Evolutionary conservation across 2,888 invertebrate species (phyloP).

Genomic region (Meta bourneti): DNA sequence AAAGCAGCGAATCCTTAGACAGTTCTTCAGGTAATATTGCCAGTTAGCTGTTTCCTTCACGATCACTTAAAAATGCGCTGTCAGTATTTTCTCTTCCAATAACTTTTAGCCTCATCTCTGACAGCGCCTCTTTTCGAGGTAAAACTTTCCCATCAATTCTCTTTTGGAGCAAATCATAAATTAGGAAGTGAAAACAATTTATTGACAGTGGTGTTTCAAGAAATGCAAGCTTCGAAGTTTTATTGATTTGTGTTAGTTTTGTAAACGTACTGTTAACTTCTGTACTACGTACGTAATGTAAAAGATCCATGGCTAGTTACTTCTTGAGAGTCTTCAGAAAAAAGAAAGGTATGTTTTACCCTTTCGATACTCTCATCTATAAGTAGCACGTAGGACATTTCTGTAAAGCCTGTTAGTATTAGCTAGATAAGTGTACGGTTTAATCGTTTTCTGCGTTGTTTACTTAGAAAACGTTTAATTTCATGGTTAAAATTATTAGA

Average conservation of each 20-base stretch:
- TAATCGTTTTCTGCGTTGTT: too few relatives aligned
- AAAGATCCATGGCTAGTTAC: constrained; percentile 65
- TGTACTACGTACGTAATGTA: background rate
- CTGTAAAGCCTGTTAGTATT: too few relatives aligned
- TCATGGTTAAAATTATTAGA: too few relatives aligned
- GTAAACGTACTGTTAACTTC: background rate
- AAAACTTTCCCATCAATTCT: background rate
- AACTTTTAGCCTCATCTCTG: background rate
- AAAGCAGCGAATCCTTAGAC: constrained; percentile 56
- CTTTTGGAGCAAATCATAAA: background rate
- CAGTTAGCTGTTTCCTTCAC: constrained; percentile 51
- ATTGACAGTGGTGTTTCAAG: background rate
- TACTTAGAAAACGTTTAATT: too few relatives aligned
- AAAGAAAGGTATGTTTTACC: constrained; percentile 67
- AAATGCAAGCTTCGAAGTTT: background rate
- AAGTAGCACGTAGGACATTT: constrained; percentile 7
- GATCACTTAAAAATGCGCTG: background rate
- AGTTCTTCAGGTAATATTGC: constrained; percentile 70
- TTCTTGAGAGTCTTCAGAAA: constrained; percentile 67
- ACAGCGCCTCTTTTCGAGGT: background rate
- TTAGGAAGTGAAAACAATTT: background rate
- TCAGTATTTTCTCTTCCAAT: background rate
- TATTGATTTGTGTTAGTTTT: background rate
- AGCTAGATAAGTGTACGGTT: too few relatives aligned
- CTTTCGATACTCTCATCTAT: constrained; percentile 21